Evolutionary conservation across 2,888 invertebrate genomes (phyloP).

Genomic region (Pyrrhosoma nymphula): DNA sequence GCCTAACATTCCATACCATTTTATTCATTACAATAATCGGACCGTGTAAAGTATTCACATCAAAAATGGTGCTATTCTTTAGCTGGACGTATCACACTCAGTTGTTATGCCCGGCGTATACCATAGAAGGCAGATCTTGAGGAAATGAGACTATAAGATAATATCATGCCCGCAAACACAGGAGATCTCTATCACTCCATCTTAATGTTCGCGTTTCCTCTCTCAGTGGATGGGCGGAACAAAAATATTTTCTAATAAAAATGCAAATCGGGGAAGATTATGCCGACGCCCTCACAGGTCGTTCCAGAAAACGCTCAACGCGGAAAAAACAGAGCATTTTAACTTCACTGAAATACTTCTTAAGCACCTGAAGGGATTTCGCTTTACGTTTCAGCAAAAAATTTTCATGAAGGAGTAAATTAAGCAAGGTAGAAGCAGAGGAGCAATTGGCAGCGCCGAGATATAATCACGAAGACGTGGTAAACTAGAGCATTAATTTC

Average conservation of each 20-base stretch:
- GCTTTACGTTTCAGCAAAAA: neutral
- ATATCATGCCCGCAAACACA: neutral
- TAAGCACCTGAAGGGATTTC: neutral
- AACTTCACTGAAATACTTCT: neutral
- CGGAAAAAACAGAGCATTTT: neutral
- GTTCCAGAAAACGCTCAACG: neutral
- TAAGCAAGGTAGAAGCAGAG: neutral
- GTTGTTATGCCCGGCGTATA: neutral
- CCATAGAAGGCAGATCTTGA: neutral
- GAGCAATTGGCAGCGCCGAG: neutral
- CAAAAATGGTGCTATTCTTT: neutral
- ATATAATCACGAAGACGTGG: neutral
- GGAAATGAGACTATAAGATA: neutral
- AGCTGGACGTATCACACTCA: neutral
- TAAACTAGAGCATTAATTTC: neutral
- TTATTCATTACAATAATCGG: neutral
- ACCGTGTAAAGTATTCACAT: neutral
- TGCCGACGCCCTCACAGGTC: neutral
- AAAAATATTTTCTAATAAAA: neutral
- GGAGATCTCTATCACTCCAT: neutral
- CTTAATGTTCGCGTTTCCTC: neutral
- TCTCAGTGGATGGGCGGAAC: neutral
- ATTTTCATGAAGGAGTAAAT: neutral
- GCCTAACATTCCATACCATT: neutral
- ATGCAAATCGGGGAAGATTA: neutral